Base-by-base conservation (phyloP, 2,797 vertebrate genomes). In the Dermochelys coriacea region DNA sequence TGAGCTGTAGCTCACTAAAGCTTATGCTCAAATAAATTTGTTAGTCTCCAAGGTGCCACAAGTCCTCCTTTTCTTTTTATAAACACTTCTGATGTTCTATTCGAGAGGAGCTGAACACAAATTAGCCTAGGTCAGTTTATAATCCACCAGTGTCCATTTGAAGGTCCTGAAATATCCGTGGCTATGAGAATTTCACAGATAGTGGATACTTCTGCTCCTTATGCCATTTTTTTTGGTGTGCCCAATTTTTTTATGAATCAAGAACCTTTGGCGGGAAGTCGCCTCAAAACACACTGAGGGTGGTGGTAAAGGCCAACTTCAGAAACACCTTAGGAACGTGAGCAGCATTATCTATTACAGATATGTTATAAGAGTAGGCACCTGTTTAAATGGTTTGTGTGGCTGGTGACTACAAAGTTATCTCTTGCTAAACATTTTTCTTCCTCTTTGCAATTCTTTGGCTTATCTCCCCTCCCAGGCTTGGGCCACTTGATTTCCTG, bases 401-500 rank as follows among this genome's bases (percentile, higher is more conserved):
- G 68, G 10, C 19, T 71, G 68, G 37, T 23, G 37, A 23, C 37
- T 25, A 37, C 37, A 71, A 25, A 71, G 68, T 18, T 21, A 37
- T 68, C 1, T 84, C n/a, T 19, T 83, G 12, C 37, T 71, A 14
- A 90, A 50, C 1, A 0, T 10, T 57, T 57, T 29, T 47, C 71
- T 19, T 84, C 15, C 47, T 77, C 68, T 71, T 71, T 71, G 31
- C 64, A 85, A 27, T 86, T 11, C 51, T 8, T 64, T 21, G 31
- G 10, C 12, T 82, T 52, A 1, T 49, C 59, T 78, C 9, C 68
- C 34, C 9, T 50, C 2, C 8, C 90, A 99, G 99, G 99, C 47
- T 96, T 99, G 94, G 99, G 99, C 34, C 99, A 99, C 94, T 98
- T 99, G 59, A 99, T 99, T 96, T 99, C 99, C 97, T 99, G 99